Evolutionary conservation across 2,888 invertebrate species (phyloP).

Genomic region (Diarsia rubi): DNA sequence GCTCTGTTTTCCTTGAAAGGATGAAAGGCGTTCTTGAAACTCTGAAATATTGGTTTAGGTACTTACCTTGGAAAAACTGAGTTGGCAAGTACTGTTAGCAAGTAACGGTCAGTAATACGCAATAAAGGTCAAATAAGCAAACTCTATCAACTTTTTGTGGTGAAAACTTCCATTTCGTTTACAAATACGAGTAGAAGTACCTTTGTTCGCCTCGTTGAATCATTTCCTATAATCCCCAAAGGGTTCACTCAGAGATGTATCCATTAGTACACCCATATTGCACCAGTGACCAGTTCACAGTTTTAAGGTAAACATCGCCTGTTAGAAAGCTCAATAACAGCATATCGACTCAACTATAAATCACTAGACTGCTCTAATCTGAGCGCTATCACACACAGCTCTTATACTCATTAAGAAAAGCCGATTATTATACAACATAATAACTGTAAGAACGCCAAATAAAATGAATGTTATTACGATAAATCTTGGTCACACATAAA

Average conservation of each 20-base stretch:
- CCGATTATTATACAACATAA: neutral
- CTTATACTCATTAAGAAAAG: neutral
- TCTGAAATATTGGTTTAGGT: neutral
- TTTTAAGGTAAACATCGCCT: neutral
- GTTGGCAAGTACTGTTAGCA: neutral
- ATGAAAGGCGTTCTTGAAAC: neutral
- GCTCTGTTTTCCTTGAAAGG: neutral
- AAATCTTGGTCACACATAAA: neutral
- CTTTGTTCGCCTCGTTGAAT: neutral
- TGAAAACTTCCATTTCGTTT: neutral
- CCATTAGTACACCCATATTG: too few relatives aligned
- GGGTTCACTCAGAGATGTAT: too few relatives aligned
- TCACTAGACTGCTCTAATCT: neutral
- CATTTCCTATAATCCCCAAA: too few relatives aligned
- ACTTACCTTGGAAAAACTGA: neutral
- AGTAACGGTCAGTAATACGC: neutral
- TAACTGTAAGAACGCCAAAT: neutral
- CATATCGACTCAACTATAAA: neutral
- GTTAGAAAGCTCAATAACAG: neutral
- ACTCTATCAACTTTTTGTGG: neutral
- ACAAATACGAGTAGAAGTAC: neutral
- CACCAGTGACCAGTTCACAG: neutral
- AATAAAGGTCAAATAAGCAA: neutral
- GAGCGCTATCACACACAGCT: neutral
- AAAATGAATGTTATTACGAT: neutral